A percentile compares a stretch with the other conserved stretches of the same genome.
Conservation (phyloP, 1,140 invertebrate genomes). For the Pseudomyrmex gracilis region DNA sequence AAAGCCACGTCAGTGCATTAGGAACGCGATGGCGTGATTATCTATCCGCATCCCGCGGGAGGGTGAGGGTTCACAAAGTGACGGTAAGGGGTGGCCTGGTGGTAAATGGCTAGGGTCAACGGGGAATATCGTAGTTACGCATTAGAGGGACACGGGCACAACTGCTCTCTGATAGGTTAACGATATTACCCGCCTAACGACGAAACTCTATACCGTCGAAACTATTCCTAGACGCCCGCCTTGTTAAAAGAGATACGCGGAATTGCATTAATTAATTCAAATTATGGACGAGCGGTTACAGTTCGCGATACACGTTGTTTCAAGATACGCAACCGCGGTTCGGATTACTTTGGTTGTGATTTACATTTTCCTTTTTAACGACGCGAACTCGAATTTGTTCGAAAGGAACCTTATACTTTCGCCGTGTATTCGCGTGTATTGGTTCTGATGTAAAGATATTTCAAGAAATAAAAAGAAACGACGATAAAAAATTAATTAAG, state of each 20-base stretch:
- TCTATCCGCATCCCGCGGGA: slow-evolving; percentile 71
- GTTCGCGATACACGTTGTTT: neutral
- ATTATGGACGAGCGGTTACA: neutral
- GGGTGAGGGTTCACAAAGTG: slow-evolving; percentile 67
- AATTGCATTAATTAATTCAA: slow-evolving; percentile 50
- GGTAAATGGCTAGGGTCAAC: slow-evolving; percentile 77
- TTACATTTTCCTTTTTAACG: neutral
- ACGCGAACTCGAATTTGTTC: neutral
- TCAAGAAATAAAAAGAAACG: too few relatives aligned
- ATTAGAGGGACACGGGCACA: slow-evolving; percentile 73
- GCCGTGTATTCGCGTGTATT: neutral
- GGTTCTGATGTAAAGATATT: neutral
- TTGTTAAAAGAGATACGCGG: slow-evolving; percentile 58
- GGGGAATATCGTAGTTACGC: slow-evolving; percentile 78
- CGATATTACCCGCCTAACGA: slow-evolving; percentile 76
- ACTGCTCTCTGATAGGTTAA: slow-evolving; percentile 79
- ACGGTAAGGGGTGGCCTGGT: slow-evolving; percentile 67
- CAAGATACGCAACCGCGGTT: neutral
- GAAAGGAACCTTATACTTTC: neutral
- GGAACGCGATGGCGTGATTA: slow-evolving; percentile 74
- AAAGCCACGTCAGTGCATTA: slow-evolving; percentile 63
- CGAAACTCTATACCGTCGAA: slow-evolving; percentile 69
- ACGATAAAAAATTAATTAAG: neutral
- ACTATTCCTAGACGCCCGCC: slow-evolving; percentile 49
- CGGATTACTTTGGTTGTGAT: neutral